Conservation (phyloP, 1,140 invertebrate species). For the Oedothorax gibbosus region DNA sequence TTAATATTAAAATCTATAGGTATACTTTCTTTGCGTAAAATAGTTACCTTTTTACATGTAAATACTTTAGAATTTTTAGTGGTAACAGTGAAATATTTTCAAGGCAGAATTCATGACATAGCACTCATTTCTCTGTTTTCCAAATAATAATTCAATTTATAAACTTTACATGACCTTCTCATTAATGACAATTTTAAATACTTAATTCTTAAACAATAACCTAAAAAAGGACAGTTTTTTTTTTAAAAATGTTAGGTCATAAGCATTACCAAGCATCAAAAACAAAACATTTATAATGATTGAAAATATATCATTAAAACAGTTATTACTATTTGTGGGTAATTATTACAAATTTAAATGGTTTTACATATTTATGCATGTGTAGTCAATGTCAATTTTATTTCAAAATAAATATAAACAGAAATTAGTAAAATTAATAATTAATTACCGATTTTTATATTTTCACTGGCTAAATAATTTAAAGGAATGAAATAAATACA, state of each 20-base stretch:
- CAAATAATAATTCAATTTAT: background rate
- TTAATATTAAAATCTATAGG: slow-evolving; percentile 14
- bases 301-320: background rate
- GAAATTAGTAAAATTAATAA: background rate
- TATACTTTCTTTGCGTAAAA: slow-evolving; percentile 16
- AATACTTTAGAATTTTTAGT: background rate
- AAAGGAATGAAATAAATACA: slow-evolving; percentile 14
- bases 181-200: background rate
- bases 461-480: background rate
- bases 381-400: background rate
- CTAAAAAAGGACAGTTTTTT: too few relatives aligned
- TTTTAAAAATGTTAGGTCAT: too few relatives aligned
- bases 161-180: background rate
- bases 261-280: too few relatives aligned
- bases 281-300: background rate
- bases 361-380: background rate
- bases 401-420: background rate
- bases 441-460: background rate
- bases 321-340: background rate
- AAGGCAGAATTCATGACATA: background rate
- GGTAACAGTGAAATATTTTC: too few relatives aligned
- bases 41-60: slow-evolving; percentile 14
- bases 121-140: background rate
- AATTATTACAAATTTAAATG: background rate
- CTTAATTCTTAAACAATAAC: too few relatives aligned